Conservation (phyloP, 2,113 vertebrate genomes). For the Istiophorus platypterus region DNA sequence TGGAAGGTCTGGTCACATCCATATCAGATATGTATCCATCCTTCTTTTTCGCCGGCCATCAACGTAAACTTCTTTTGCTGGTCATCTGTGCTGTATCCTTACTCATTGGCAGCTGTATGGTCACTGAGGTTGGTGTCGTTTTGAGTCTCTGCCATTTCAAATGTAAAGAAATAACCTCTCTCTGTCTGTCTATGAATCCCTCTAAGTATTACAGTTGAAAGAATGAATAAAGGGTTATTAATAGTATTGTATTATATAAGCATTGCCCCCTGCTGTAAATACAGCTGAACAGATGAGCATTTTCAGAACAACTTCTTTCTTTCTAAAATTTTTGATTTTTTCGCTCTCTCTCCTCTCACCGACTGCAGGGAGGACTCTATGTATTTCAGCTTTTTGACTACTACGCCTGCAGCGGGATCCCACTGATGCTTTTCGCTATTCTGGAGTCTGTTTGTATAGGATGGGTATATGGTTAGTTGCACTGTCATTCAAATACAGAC, state of each 20-base stretch:
- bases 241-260: too few species aligned
- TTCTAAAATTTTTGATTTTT: too few species aligned
- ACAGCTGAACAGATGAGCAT: too few species aligned
- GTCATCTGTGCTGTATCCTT: slow-evolving; percentile 60
- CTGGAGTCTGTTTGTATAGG: slow-evolving; percentile 89
- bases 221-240: too few species aligned
- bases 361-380: slow-evolving; percentile 90
- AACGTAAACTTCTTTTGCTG: slow-evolving; percentile 76
- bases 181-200: too few species aligned
- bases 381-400: slow-evolving; percentile 93
- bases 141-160: not conserved
- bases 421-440: slow-evolving; percentile 87
- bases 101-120: slow-evolving; percentile 71
- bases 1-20: slow-evolving; percentile 76
- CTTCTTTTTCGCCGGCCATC: slow-evolving; percentile 68
- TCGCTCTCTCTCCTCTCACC: not conserved
- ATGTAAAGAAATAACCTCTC: too few species aligned
- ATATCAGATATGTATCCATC: slow-evolving; percentile 79
- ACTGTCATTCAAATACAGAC: not conserved
- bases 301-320: too few species aligned
- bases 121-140: slow-evolving; percentile 72
- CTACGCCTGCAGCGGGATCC: slow-evolving; percentile 89
- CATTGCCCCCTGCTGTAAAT: too few species aligned
- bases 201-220: too few species aligned
- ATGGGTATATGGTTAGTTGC: slow-evolving; percentile 91